Conservation (phyloP, 2,113 vertebrate species). For the Ctenodactylus gundi region DNA sequence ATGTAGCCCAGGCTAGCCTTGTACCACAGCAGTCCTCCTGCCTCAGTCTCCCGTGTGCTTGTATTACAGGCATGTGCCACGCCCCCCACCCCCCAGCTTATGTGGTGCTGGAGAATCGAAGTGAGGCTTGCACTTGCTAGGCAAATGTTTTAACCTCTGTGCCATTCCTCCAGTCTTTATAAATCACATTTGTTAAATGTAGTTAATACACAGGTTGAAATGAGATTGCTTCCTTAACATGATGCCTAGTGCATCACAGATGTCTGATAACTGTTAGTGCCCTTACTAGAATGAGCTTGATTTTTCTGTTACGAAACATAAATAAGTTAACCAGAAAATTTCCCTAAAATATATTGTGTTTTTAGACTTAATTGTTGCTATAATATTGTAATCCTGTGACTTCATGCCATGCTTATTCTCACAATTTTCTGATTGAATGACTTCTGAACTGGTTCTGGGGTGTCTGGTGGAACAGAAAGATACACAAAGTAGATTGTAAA, state of each 20-base stretch:
- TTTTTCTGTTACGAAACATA: not conserved
- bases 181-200: slow-evolving; percentile 11
- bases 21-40: no score
- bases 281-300: not conserved
- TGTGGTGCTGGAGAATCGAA: no score
- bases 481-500: not conserved
- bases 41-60: no score
- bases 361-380: not conserved
- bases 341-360: not conserved
- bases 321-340: slow-evolving; percentile 11
- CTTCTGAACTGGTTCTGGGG: not conserved
- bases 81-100: no score
- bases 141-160: no score
- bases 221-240: not conserved
- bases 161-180: no score
- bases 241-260: not conserved
- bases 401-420: not conserved
- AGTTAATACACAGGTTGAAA: slow-evolving; percentile 1
- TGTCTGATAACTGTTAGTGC: slow-evolving; percentile 5
- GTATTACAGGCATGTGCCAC: no score
- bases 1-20: no score
- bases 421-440: not conserved
- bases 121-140: no score
- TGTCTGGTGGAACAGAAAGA: not conserved
- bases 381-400: not conserved